phyloP scores from a whole-genome alignment of 2,113 vertebrate species.

The Mobula birostris region DNA sequence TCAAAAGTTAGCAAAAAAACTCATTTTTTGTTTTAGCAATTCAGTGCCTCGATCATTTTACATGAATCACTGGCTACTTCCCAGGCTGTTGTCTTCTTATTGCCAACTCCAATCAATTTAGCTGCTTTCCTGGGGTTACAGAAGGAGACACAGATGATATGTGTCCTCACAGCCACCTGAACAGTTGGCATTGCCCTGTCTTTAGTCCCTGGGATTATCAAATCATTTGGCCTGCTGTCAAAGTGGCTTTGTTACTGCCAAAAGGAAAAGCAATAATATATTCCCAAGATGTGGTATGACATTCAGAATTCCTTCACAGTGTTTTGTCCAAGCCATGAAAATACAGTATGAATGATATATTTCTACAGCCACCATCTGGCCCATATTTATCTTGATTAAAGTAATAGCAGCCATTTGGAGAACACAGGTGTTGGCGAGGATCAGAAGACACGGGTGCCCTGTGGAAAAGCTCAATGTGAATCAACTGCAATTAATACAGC shows the following conservation, averaged over 20 bases:
- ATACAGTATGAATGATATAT: constrained; percentile 51
- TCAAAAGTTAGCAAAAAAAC: background rate
- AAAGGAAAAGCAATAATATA: constrained; percentile 42
- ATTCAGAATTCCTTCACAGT: constrained; percentile 61
- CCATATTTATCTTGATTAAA: constrained; percentile 57
- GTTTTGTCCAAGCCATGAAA: constrained; percentile 46
- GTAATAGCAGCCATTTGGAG: constrained; percentile 48
- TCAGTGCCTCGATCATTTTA: constrained; percentile 20
- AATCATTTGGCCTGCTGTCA: constrained; percentile 40
- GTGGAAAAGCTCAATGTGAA: constrained; percentile 52
- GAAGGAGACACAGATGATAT: background rate
- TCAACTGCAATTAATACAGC: constrained; percentile 57
- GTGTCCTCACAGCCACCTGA: background rate
- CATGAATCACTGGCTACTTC: constrained; percentile 11
- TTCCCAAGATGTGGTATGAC: constrained; percentile 43
- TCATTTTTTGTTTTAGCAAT: constrained; percentile 2
- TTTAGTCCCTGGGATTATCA: constrained; percentile 35
- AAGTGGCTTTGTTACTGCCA: constrained; percentile 21
- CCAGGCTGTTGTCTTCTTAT: background rate
- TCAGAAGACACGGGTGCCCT: constrained; percentile 50
- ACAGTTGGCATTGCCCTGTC: constrained; percentile 24
- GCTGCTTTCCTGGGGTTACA: background rate
- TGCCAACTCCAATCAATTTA: constrained; percentile 35
- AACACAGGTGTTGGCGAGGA: constrained; percentile 57
- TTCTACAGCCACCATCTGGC: constrained; percentile 60